phyloP scores from a whole-genome alignment of 2,113 vertebrate species.

The Cynopterus brachyotis region DNA sequence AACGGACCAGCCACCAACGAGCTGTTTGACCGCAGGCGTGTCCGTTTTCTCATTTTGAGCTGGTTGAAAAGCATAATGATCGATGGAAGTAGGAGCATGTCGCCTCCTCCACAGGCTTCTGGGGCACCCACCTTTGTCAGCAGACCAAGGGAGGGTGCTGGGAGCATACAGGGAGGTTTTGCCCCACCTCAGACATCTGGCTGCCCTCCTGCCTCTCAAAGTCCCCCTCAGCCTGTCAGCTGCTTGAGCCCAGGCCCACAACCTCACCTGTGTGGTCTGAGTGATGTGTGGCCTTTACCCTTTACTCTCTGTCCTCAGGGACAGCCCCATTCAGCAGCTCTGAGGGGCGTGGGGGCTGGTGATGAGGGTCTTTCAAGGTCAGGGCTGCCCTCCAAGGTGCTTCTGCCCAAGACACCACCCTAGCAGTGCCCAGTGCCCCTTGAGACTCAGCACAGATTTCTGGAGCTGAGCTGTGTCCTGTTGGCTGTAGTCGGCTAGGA shows the following conservation, averaged over 20 bases:
- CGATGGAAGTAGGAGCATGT: accelerated
- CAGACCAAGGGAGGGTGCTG: background rate
- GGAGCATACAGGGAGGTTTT: no score
- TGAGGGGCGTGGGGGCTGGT: background rate
- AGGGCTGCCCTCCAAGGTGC: background rate
- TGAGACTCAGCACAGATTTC: background rate
- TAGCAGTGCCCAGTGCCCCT: background rate
- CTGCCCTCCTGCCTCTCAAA: background rate
- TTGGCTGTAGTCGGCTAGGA: background rate
- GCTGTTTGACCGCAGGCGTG: background rate
- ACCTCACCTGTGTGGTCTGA: accelerated
- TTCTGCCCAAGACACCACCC: background rate
- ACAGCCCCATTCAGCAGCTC: background rate
- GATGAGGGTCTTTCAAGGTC: background rate
- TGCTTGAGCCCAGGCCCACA: no score
- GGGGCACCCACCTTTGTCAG: accelerated
- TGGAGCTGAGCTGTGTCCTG: background rate
- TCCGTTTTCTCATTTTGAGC: background rate
- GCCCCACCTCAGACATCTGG: background rate
- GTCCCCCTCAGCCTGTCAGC: background rate
- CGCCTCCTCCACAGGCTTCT: background rate
- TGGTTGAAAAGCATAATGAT: background rate
- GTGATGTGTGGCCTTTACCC: background rate
- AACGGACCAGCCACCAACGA: background rate
- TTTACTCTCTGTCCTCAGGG: background rate